Evolutionary conservation across 2,888 invertebrate genomes (phyloP).

Genomic region (Apamea epomidion): DNA sequence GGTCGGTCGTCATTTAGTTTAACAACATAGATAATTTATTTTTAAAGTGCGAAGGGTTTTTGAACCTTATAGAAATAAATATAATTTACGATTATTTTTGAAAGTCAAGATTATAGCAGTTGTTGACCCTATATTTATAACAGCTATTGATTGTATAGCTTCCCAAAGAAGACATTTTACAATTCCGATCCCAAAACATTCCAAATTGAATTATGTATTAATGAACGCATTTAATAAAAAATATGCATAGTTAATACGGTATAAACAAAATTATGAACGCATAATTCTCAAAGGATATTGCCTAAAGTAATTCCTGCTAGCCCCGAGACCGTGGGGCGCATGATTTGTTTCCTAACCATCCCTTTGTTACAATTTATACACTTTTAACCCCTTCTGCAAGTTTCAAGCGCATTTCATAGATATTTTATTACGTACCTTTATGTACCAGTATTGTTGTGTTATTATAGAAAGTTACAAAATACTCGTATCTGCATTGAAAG

Average conservation of each 20-base stretch:
- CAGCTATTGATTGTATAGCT: not conserved
- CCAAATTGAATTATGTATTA: slow-evolving; percentile 7
- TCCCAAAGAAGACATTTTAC: not conserved
- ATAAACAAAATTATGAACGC: slow-evolving; percentile 59
- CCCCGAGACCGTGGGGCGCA: slow-evolving; percentile 70
- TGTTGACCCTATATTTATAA: not conserved
- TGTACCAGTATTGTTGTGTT: not conserved
- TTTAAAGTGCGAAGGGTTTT: no score
- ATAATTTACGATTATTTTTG: no score
- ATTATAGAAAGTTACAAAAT: not conserved
- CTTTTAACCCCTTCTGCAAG: slow-evolving; percentile 68
- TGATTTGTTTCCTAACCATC: slow-evolving; percentile 75
- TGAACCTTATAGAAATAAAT: not conserved
- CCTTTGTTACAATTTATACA: slow-evolving; percentile 78
- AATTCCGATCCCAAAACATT: slow-evolving; percentile 1
- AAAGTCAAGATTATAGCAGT: not conserved
- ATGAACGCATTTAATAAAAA: slow-evolving; percentile 11
- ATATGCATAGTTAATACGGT: slow-evolving; percentile 17
- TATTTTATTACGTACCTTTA: slow-evolving; percentile 48
- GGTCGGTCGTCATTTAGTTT: not conserved
- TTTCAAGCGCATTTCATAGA: slow-evolving; percentile 59
- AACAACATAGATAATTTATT: not conserved
- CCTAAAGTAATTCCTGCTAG: slow-evolving; percentile 71
- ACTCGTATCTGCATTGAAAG: not conserved
- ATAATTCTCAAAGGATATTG: slow-evolving; percentile 65